Evolutionary conservation across 1,140 invertebrate genomes (phyloP), one percentile per base, ranked within the genome.

Genomic region (Scaptomyza pallida): DNA sequence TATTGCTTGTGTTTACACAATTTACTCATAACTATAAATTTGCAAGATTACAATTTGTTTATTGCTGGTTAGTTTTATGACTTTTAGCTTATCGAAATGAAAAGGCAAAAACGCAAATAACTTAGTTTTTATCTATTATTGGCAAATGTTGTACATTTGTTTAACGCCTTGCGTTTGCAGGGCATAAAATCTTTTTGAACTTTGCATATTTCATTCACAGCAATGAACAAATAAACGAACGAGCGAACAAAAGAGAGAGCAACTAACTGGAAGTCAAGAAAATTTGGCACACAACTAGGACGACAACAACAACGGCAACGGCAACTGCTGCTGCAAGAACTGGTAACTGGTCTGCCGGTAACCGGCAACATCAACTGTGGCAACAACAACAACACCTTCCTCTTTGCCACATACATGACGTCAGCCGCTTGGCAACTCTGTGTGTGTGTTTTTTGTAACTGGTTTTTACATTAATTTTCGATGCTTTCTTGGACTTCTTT

Each of bases 251-350:
- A n/a, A n/a, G n/a, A n/a, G n/a, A n/a, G n/a, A n/a, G 17, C 43
- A 21, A 77, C 75, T 85, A 73, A 85, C 82, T 85, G 77, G 81
- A 83, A 67, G 69, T 62, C 59, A 63, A 81, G 74, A 85, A n/a
- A 85, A 85, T 85, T 85, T 88, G 81, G 81, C 81, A 74, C 62
- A 81, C 85, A 85, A 85, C 80, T 85, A 85, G 80, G 80, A 85
- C 80, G 72, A 81, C 76, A 73, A 77, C 71, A 63, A 63, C 73
- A 62, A 35, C 51, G 52, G 10, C 43, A 35, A 54, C 12, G 45
- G 47, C 70, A 78, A 45, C 41, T 41, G 40, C 71, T 68, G 76
- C 80, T 72, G 54, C 68, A 80, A 86, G 81, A 86, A 83, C 80
- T 86, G 81, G 81, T 81, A 86, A 77, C 70, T 80, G 83, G 76